Percentiles rank a stretch among this genome's conserved stretches.
phyloP scores from a whole-genome alignment of 2,888 invertebrate species.

The Drosophila imparisetae region DNA sequence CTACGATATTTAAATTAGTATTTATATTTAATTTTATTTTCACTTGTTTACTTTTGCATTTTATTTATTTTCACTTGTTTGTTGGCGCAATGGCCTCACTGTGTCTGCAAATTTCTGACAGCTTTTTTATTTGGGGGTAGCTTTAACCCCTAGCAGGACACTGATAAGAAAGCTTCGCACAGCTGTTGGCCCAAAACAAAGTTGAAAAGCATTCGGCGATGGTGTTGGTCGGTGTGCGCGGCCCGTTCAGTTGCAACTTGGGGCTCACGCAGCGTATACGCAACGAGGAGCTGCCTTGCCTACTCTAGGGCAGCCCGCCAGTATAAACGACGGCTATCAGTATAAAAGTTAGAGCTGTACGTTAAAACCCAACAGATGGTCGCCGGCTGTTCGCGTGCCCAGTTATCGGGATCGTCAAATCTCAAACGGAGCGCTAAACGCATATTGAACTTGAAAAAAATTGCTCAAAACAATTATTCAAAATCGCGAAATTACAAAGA shows the following conservation, averaged over 20 bases:
- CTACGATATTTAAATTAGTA: no score
- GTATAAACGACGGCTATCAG: conserved; percentile 22
- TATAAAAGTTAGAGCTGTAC: conserved; percentile 63
- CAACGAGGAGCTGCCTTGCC: conserved; percentile 41
- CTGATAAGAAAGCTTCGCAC: conserved; percentile 73
- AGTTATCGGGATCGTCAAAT: conserved; percentile 66
- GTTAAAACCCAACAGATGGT: conserved; percentile 75
- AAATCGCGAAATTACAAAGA: conserved; percentile 1
- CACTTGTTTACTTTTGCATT: neutral
- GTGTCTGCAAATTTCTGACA: conserved; percentile 37
- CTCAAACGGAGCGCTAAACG: conserved; percentile 31
- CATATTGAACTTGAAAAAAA: conserved; percentile 30
- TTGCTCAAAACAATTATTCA: neutral
- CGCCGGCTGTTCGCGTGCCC: conserved; percentile 66
- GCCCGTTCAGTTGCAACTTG: conserved; percentile 63
- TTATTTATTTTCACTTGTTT: neutral
- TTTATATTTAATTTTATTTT: neutral
- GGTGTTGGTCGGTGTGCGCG: conserved; percentile 45
- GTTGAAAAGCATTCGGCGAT: conserved; percentile 49
- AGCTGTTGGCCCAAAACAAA: conserved; percentile 69
- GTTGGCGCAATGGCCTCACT: conserved; percentile 29
- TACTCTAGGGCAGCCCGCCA: conserved; percentile 1
- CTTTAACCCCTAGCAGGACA: conserved; percentile 53
- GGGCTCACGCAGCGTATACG: conserved; percentile 71
- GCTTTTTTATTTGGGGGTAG: conserved; percentile 42